Evolutionary conservation across 2,113 vertebrate genomes (phyloP).

Genomic region (Cacatua alba): DNA sequence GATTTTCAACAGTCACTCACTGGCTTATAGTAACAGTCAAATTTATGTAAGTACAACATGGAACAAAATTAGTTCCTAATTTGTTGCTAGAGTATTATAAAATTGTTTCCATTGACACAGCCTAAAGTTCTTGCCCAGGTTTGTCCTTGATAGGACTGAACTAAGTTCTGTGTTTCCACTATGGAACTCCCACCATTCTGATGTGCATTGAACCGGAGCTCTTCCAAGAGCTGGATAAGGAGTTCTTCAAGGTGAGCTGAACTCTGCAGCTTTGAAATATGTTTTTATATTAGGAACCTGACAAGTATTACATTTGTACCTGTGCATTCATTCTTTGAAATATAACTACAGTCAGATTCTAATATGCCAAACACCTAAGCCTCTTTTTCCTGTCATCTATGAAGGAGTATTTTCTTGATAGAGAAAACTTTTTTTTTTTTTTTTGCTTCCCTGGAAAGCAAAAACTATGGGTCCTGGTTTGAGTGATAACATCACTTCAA

Average conservation of each 20-base stretch:
- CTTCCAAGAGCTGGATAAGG: background rate
- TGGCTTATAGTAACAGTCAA: background rate
- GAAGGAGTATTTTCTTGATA: background rate
- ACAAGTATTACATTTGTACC: background rate
- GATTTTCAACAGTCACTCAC: background rate
- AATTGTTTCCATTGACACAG: background rate
- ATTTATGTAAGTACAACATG: rapidly evolving
- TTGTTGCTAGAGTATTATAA: background rate
- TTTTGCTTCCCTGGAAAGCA: background rate
- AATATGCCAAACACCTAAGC: background rate
- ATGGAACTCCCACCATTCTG: background rate
- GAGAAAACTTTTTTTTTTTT: background rate
- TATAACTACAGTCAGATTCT: background rate
- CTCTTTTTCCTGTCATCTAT: background rate
- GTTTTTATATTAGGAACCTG: background rate
- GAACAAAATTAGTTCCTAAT: background rate
- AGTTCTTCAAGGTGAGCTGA: conserved; percentile 14
- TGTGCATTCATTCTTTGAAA: conserved; percentile 7
- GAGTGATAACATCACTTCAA: background rate
- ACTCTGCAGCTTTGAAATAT: conserved; percentile 14
- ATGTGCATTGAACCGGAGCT: background rate
- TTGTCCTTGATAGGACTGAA: background rate
- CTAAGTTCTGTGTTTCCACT: background rate
- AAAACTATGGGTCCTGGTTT: background rate
- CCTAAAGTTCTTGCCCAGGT: background rate